Conservation (phyloP, 35 echinoderm and acorn worm species). For the Lytechinus pictus region DNA sequence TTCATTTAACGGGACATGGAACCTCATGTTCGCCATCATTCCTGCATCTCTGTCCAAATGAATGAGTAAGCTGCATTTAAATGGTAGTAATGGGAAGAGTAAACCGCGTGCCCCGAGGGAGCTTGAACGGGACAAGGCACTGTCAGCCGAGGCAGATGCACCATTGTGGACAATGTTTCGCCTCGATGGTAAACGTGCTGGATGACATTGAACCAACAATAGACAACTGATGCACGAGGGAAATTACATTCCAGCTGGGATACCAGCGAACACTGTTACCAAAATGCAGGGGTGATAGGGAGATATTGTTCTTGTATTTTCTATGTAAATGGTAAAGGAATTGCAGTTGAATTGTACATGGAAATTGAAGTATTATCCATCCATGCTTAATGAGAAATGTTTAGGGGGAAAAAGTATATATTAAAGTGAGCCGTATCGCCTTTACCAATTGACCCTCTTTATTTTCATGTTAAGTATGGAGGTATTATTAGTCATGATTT, state of each 20-base stretch:
- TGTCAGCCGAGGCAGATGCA: neutral
- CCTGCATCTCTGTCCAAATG: neutral
- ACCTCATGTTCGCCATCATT: neutral
- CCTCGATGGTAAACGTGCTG: conserved; percentile 1
- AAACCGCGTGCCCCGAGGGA: conserved; percentile 39
- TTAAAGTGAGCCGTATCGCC: neutral
- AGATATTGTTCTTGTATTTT: neutral
- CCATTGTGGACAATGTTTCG: conserved; percentile 30
- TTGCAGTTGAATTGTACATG: neutral
- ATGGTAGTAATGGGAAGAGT: conserved; percentile 30
- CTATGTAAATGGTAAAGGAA: neutral
- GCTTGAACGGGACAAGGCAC: neutral
- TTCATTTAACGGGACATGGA: neutral
- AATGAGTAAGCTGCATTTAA: conserved; percentile 39
- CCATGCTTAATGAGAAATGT: neutral
- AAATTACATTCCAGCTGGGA: conserved; percentile 44
- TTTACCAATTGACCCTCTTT: neutral
- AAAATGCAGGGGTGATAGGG: neutral
- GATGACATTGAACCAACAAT: conserved; percentile 44
- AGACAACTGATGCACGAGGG: conserved; percentile 32
- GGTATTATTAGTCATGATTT: neutral
- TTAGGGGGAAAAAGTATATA: neutral
- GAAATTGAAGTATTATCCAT: neutral
- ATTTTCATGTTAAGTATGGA: neutral
- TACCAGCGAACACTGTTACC: neutral